phyloP scores from a whole-genome alignment of 1,140 invertebrate genomes.

The Calephelis nemesis region DNA sequence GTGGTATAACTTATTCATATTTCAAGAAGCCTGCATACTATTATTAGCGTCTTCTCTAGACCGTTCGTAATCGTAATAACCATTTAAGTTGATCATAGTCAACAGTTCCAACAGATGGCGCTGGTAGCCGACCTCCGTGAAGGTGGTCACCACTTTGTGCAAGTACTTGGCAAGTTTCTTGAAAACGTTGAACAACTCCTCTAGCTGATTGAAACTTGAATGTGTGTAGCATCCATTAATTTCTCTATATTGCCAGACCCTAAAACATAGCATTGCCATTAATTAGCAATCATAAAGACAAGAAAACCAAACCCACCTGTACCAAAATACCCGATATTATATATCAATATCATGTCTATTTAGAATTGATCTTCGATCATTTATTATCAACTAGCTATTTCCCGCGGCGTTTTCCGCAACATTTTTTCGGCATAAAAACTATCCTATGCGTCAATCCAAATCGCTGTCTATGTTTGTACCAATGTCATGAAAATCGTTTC shows the following conservation, averaged over 20 bases:
- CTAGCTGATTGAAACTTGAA: constrained; percentile 57
- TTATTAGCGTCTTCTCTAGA: constrained; percentile 45
- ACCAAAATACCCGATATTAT: too few species aligned
- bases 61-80: constrained; percentile 64
- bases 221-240: constrained; percentile 59
- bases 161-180: constrained; percentile 71
- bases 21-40: constrained; percentile 37
- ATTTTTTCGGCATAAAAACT: too few species aligned
- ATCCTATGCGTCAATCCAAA: too few species aligned
- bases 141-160: constrained; percentile 65
- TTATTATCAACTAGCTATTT: too few species aligned
- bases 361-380: too few species aligned
- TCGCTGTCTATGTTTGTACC: too few species aligned
- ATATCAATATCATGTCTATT: too few species aligned
- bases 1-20: neutral
- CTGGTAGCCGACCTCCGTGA: constrained; percentile 75
- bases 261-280: constrained; percentile 33
- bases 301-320: too few species aligned
- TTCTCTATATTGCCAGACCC: constrained; percentile 72
- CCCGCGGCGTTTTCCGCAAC: too few species aligned
- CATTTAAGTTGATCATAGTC: constrained; percentile 72
- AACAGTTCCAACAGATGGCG: constrained; percentile 69
- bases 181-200: constrained; percentile 68
- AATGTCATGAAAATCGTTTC: too few species aligned
- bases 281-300: too few species aligned